These are phyloP conservation scores for Uromys caudimaculatus DNA, from an alignment of 2,797 vertebrate species.

Conservation along the genomic window DNA sequence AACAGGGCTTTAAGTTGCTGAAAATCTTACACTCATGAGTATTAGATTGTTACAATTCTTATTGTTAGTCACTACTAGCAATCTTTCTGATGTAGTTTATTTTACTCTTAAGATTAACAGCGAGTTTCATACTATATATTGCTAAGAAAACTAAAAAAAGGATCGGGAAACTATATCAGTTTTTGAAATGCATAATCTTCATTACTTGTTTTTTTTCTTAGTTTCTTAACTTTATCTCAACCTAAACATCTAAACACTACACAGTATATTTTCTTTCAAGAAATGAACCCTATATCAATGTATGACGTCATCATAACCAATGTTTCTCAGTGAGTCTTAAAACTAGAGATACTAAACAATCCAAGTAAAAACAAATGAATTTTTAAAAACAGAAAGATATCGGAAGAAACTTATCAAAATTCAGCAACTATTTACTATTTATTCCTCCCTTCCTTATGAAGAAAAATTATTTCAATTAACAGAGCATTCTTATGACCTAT, in stretches of 20 bases:
- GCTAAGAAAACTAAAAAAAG: neutral
- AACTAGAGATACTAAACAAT: constrained; percentile 39
- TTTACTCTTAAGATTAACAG: constrained; percentile 1
- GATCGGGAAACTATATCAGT: neutral
- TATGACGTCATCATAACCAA: constrained; percentile 32
- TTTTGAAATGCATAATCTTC: constrained; percentile 53
- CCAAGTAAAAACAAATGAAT: constrained; percentile 38
- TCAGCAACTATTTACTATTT: constrained; percentile 46
- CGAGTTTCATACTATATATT: constrained; percentile 31
- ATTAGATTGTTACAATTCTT: constrained; percentile 7
- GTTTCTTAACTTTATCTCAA: constrained; percentile 13
- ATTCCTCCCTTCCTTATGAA: constrained; percentile 43
- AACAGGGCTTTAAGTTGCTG: constrained; percentile 42
- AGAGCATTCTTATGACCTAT: neutral
- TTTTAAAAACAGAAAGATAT: constrained; percentile 7
- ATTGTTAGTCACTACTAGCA: constrained; percentile 19
- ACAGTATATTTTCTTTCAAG: constrained; percentile 33
- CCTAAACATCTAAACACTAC: neutral
- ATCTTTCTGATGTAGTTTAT: constrained; percentile 3
- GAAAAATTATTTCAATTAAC: constrained; percentile 57
- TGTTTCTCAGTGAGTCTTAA: constrained; percentile 57
- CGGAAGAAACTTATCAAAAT: constrained; percentile 51
- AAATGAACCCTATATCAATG: constrained; percentile 1
- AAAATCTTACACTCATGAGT: constrained; percentile 52
- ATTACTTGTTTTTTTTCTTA: neutral